These are phyloP conservation scores for Arvicola amphibius DNA, from an alignment of 2,797 vertebrate species.

Conservation along the genomic window DNA sequence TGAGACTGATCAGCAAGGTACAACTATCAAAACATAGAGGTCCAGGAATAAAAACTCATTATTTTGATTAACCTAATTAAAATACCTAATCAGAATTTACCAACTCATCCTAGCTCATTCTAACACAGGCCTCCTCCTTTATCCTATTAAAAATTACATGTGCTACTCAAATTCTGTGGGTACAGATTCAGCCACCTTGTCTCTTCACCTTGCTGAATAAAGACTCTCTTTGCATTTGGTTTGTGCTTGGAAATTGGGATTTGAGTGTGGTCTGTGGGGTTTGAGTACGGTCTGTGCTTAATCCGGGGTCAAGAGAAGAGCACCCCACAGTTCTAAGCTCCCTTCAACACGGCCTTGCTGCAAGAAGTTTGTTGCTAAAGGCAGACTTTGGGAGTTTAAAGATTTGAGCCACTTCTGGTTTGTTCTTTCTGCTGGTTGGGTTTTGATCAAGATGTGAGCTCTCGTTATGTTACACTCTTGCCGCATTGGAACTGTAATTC, in stretches of 20 bases:
- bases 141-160: not conserved
- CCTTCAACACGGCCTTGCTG: not conserved
- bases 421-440: not conserved
- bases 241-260: not conserved
- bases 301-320: not conserved
- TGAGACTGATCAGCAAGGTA: not conserved
- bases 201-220: not conserved
- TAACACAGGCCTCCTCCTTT: not conserved
- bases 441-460: not conserved
- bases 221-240: not conserved
- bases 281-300: not conserved
- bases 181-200: not conserved
- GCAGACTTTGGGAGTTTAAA: not conserved
- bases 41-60: not conserved
- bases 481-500: not conserved
- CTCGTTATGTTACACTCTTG: not conserved
- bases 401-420: not conserved
- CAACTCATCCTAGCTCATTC: not conserved
- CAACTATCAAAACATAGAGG: not conserved
- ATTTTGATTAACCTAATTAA: not conserved
- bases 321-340: fast-evolving
- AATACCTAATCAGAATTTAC: not conserved
- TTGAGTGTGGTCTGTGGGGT: not conserved
- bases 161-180: not conserved
- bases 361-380: not conserved